Evolutionary conservation across 2,113 vertebrate species (phyloP), one percentile per base, ranked within the genome.

Genomic region (Cacatua alba): DNA sequence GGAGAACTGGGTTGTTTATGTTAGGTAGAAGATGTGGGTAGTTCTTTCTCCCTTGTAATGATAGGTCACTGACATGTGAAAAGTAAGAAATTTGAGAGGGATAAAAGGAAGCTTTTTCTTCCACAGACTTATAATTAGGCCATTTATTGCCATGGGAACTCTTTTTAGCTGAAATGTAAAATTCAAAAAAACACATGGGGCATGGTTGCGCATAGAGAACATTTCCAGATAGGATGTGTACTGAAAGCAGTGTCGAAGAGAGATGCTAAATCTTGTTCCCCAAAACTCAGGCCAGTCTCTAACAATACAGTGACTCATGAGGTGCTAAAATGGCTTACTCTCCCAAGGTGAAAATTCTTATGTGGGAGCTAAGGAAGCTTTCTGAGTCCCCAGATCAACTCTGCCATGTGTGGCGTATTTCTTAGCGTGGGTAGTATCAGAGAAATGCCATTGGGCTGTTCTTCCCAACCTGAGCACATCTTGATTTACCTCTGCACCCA

Each of bases 61-160:
- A 82, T n/a, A 92, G 81, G 39, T 35, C 65, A 92, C 35, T 91
- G 69, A 84, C 39, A 82, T 7, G 2, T 48, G 78, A 82, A 93
- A 88, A 49, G 43, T 51, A 84, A 82, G 81, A 82, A 68, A 72
- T 91, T 26, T 68, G 62, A 91, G 86, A 69, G 29, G 37, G 15
- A 44, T 92, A 60, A 78, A 91, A 82, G 70, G 74, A 86, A 91
- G 20, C 7, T 23, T 77, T 91, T 91, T 75, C 44, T 91, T 88
- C 48, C 43, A 48, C 6, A 11, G 48, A 48, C 69, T 75, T 81
- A 60, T 64, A 53, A 92, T 77, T 69, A 24, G 8, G 76, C 25
- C 8, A 20, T 90, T 93, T 76, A 94, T 95, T 95, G 77, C 86
- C 81, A 91, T 94, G 81, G 91, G 91, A 97, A 95, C 69, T 8